Evolutionary conservation across 2,888 invertebrate genomes (phyloP), one percentile per base, ranked within the genome.

Genomic region (Volucella bombylans): DNA sequence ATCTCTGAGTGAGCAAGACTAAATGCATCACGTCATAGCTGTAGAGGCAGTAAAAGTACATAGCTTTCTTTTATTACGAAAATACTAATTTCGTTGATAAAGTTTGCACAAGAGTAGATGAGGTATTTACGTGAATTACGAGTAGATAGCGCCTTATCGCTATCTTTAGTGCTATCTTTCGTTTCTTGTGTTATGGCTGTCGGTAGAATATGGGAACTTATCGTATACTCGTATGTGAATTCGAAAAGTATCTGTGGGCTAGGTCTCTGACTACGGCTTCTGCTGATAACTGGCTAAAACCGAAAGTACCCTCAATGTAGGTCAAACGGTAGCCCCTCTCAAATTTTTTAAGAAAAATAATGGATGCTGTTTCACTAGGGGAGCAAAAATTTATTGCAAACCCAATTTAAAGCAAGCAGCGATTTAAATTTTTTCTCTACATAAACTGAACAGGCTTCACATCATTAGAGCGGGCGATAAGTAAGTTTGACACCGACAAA

Each of bases 71-170:
- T 45, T 43, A 12, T 23, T 41, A 31, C 2, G 10, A 54, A 54
- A n/a, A n/a, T n/a, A n/a, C 12, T 61, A 41, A 43, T 54, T 62
- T 8, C 15, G 52, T 38, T 54, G 72, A 72, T 72, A 62, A 62
- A 67, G 45, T 62, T 14, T 39, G 11, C 23, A 49, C 69, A 50
- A 50, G 78, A 50, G 78, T 64, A 50, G 55, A 71, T 43, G 23
- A 47, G n/a, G 11, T 41, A 64, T 69, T 69, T 69, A 64, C 69
- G 77, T 49, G 69, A 62, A 55, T 62, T 77, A n/a, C n/a, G n/a
- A n/a, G n/a, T n/a, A 62, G 10, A 15, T 12, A 31, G 31, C 31
- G 6, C 31, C 31, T 71, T 78, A 78, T 78, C 57, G 69, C 57
- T 71, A 78, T 78, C 78, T 69, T 31, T 31, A 31, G 12, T 38